Evolutionary conservation across 1,140 invertebrate genomes (phyloP).

Genomic region (Centruroides sculpturatus): DNA sequence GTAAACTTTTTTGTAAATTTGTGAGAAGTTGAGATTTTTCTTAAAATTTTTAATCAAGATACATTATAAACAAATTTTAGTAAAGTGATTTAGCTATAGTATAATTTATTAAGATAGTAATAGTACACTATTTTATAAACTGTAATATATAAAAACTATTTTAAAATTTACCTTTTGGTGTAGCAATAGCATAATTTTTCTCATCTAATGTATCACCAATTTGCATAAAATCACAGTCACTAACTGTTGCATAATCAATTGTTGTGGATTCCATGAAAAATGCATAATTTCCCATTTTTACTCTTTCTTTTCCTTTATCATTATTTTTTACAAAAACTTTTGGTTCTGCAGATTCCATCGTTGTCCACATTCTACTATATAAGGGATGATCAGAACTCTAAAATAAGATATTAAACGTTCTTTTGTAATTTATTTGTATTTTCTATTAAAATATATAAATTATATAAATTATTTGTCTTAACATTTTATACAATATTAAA

Average conservation of each 20-base stretch:
- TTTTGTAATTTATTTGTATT: too few relatives aligned
- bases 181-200: slow-evolving; percentile 66
- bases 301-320: slow-evolving; percentile 71
- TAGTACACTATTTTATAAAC: too few relatives aligned
- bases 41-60: too few relatives aligned
- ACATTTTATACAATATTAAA: too few relatives aligned
- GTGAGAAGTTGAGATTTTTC: too few relatives aligned
- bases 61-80: too few relatives aligned
- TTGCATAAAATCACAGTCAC: slow-evolving; percentile 57
- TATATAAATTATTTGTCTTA: too few relatives aligned
- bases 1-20: too few relatives aligned
- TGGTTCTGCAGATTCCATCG: slow-evolving; percentile 62
- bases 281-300: slow-evolving; percentile 50
- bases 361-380: slow-evolving; percentile 63
- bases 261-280: slow-evolving; percentile 73
- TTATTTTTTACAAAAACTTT: slow-evolving; percentile 64
- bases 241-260: slow-evolving; percentile 58
- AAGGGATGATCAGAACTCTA: slow-evolving; percentile 78
- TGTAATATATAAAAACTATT: too few relatives aligned
- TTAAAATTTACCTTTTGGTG: slow-evolving; percentile 56
- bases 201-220: slow-evolving; percentile 57
- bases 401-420: slow-evolving; percentile 40
- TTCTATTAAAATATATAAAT: too few relatives aligned
- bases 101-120: too few relatives aligned
- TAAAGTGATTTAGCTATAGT: too few relatives aligned